Evolutionary conservation across 2,797 vertebrate species (phyloP).

Genomic region (Gila robusta): DNA sequence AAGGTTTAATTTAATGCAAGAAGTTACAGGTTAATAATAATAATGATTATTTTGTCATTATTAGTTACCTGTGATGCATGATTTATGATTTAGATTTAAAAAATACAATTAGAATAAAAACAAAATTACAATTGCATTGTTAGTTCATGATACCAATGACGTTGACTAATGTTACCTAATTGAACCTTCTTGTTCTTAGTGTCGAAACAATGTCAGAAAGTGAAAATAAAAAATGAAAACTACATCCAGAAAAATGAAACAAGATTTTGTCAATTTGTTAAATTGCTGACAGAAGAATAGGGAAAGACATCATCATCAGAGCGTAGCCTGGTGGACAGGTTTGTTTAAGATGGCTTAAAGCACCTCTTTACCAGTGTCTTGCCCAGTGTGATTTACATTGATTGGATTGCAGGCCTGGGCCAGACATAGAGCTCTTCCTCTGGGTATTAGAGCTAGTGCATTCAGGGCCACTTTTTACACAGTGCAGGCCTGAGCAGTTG

Average conservation of each 20-base stretch:
- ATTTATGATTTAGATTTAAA: neutral
- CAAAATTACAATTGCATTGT: neutral
- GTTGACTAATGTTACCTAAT: neutral
- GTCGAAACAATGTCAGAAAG: neutral
- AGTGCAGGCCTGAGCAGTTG: constrained; percentile 68
- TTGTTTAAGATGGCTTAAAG: constrained; percentile 77
- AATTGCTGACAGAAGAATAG: neutral
- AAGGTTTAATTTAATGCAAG: neutral
- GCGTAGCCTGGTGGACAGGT: constrained; percentile 57
- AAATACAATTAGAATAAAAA: neutral
- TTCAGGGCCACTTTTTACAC: constrained; percentile 69
- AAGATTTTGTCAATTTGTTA: neutral
- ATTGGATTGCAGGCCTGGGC: constrained; percentile 76
- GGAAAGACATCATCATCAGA: constrained; percentile 9
- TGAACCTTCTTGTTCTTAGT: neutral
- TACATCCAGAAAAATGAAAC: neutral
- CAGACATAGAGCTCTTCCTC: constrained; percentile 70
- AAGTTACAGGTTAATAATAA: too few relatives aligned
- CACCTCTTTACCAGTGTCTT: constrained; percentile 72
- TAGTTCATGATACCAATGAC: neutral
- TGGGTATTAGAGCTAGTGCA: constrained; percentile 78
- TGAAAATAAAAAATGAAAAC: too few relatives aligned
- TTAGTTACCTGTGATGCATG: neutral
- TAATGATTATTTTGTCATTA: neutral
- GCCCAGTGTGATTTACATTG: constrained; percentile 71